These are phyloP conservation scores for Halichoerus grypus DNA, from an alignment of 2,113 vertebrate genomes.

Conservation along the genomic window DNA sequence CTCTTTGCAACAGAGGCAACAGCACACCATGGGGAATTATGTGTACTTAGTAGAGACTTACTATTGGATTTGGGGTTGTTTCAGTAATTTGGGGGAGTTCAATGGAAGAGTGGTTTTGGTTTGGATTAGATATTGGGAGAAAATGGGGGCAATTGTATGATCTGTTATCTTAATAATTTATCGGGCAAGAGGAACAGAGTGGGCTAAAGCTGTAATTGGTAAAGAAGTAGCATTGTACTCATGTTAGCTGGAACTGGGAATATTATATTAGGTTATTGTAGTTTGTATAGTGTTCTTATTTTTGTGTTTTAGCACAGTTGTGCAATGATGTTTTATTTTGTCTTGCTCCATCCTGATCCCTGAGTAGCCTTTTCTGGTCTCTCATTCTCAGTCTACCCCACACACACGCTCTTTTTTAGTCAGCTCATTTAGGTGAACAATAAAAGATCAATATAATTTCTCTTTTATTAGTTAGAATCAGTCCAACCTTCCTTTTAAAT, in stretches of 20 bases:
- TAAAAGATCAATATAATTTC: neutral
- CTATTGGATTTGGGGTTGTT: neutral
- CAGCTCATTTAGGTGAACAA: neutral
- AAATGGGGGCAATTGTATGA: neutral
- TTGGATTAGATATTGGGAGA: neutral
- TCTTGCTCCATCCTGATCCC: neutral
- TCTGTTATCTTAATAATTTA: neutral
- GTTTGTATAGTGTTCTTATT: neutral
- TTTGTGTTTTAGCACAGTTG: neutral
- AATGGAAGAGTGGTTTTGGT: constrained; percentile 32
- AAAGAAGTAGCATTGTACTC: neutral
- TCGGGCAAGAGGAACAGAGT: neutral
- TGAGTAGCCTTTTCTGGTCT: neutral
- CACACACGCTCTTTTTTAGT: neutral
- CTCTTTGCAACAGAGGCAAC: neutral
- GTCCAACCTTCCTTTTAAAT: neutral
- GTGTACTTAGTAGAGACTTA: neutral
- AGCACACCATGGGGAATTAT: neutral
- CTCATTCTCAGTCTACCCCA: neutral
- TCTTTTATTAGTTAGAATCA: constrained; percentile 26
- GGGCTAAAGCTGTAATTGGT: neutral
- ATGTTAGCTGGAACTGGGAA: neutral
- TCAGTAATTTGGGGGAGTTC: neutral
- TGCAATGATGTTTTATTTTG: constrained; percentile 1
- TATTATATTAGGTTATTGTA: neutral